Conservation (phyloP, 2,113 vertebrate genomes). For the Saguinus imperator region DNA sequence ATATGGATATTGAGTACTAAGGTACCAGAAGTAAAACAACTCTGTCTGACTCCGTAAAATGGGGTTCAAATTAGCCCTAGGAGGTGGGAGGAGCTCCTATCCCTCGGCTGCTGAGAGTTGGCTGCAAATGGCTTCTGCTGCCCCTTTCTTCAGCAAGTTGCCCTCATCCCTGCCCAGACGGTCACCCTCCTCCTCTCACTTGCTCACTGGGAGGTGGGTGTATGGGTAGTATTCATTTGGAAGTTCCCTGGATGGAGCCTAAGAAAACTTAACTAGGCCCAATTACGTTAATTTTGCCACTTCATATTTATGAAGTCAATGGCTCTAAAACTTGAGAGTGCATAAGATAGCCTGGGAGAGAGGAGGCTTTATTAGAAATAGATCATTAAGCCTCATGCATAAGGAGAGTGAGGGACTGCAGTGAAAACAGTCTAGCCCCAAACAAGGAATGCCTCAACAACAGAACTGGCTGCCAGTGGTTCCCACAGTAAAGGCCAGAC, state of each 20-base stretch:
- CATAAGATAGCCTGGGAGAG: background rate
- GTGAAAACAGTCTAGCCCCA: background rate
- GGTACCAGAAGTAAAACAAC: background rate
- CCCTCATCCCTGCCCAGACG: background rate
- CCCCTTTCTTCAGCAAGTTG: background rate
- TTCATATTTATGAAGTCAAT: background rate
- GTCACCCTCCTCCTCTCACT: too few species aligned
- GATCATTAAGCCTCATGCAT: background rate
- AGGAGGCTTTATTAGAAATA: background rate
- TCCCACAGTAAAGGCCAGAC: background rate
- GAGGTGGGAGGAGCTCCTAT: background rate
- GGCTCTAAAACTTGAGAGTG: background rate
- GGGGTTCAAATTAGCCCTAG: background rate
- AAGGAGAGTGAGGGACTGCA: background rate
- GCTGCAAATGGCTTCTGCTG: background rate
- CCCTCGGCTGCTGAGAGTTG: background rate
- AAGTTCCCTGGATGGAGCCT: background rate
- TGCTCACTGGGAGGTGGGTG: background rate
- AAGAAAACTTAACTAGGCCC: background rate
- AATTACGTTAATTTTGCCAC: background rate
- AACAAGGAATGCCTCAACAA: background rate
- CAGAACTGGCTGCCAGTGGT: background rate
- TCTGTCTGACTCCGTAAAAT: background rate
- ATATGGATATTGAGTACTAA: background rate
- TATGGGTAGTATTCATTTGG: background rate